Conservation (phyloP, 2,888 invertebrate species). For the Drosophila monieri region DNA sequence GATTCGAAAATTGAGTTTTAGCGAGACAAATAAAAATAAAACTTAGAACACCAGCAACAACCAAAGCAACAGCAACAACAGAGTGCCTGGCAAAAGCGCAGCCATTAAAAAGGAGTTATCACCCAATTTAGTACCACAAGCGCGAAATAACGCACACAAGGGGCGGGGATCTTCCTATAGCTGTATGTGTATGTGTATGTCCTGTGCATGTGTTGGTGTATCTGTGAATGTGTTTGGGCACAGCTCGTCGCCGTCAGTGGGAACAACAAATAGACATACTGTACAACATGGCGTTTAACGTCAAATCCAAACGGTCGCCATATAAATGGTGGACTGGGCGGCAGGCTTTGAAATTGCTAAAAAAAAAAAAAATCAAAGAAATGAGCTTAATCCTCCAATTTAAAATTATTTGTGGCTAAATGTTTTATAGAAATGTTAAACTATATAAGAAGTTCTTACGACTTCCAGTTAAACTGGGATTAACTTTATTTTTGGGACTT, state of each 20-base stretch:
- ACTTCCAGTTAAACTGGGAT: too few relatives aligned
- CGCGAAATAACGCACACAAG: conserved; percentile 80
- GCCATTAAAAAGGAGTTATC: conserved; percentile 77
- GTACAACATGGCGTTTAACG: conserved; percentile 68
- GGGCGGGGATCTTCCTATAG: conserved; percentile 68
- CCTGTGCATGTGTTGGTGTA: background rate
- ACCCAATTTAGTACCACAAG: conserved; percentile 74
- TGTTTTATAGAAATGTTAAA: background rate
- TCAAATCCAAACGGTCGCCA: conserved; percentile 56
- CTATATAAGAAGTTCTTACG: too few relatives aligned
- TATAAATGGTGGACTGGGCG: conserved; percentile 26
- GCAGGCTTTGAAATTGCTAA: background rate
- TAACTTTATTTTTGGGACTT: too few relatives aligned
- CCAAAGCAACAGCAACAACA: conserved; percentile 31
- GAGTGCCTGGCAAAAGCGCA: conserved; percentile 38
- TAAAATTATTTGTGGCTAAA: background rate
- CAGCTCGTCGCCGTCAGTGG: conserved; percentile 18
- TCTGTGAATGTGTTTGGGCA: background rate
- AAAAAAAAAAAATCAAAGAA: background rate
- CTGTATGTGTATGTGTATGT: background rate
- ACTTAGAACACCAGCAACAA: conserved; percentile 57
- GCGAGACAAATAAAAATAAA: conserved; percentile 76
- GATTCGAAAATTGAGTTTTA: conserved; percentile 80
- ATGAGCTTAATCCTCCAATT: background rate
- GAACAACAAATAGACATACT: conserved; percentile 67